Evolutionary conservation across 2,113 vertebrate species (phyloP).

Genomic region (Lophochroa leadbeateri): DNA sequence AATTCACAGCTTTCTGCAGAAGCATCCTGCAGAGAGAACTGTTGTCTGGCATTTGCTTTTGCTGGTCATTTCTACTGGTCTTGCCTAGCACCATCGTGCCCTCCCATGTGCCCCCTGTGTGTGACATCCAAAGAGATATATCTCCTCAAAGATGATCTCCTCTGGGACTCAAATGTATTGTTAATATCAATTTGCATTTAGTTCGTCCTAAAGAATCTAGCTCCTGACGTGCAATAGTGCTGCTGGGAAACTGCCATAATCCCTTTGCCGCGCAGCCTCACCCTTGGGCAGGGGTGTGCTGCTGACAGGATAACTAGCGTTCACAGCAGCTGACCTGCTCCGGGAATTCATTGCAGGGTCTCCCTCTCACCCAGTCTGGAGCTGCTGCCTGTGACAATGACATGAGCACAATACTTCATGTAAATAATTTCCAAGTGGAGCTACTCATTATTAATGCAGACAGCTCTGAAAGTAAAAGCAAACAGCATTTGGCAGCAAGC

Average conservation of each 20-base stretch:
- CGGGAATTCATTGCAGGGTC: neutral
- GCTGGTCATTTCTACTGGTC: neutral
- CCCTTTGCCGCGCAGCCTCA: neutral
- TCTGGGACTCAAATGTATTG: neutral
- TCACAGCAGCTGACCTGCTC: neutral
- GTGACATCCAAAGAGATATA: neutral
- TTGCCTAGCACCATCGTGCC: neutral
- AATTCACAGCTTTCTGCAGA: neutral
- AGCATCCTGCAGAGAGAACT: neutral
- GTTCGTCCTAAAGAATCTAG: neutral
- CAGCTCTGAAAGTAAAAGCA: conserved; percentile 32
- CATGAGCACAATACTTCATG: neutral
- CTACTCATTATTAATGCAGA: neutral
- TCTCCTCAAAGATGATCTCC: neutral
- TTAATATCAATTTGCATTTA: neutral
- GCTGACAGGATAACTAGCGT: fast-evolving
- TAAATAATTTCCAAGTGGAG: neutral
- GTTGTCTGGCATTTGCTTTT: neutral
- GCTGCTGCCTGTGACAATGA: neutral
- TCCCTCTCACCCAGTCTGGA: neutral
- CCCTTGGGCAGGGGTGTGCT: neutral
- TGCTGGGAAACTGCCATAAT: neutral
- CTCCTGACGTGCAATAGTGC: fast-evolving
- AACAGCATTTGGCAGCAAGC: conserved; percentile 26
- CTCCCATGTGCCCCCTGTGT: fast-evolving